phyloP scores from a whole-genome alignment of 2,797 vertebrate genomes.

The Geotrypetes seraphini region DNA sequence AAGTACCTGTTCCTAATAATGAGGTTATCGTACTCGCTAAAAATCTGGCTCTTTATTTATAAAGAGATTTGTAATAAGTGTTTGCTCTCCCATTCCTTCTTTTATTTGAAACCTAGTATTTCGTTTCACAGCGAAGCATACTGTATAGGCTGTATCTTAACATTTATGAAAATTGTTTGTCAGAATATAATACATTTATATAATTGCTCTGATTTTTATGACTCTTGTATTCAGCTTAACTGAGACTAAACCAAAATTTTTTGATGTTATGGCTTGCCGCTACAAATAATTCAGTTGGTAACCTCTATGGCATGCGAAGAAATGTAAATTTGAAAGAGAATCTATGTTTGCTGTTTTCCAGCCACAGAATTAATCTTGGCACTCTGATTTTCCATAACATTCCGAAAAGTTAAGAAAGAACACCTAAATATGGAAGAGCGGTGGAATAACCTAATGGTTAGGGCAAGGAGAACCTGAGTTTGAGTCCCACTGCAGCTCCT shows the following conservation, averaged over 20 bases:
- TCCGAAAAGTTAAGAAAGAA: slow-evolving; percentile 57
- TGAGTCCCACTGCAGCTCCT: too few relatives aligned
- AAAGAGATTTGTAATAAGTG: too few relatives aligned
- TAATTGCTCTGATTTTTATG: slow-evolving; percentile 45
- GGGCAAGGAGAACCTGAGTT: too few relatives aligned
- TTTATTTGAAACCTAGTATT: too few relatives aligned
- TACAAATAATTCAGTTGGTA: slow-evolving; percentile 56
- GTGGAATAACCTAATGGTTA: too few relatives aligned
- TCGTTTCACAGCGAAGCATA: too few relatives aligned
- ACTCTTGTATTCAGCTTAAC: slow-evolving; percentile 46
- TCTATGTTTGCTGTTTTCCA: slow-evolving; percentile 61
- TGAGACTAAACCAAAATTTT: slow-evolving; percentile 53
- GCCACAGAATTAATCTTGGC: slow-evolving; percentile 58
- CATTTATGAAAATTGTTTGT: slow-evolving; percentile 38
- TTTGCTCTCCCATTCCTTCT: too few relatives aligned
- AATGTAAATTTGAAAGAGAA: slow-evolving; percentile 68
- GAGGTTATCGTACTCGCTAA: too few relatives aligned
- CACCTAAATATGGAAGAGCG: too few relatives aligned
- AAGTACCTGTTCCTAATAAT: too few relatives aligned
- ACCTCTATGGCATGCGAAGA: slow-evolving; percentile 61
- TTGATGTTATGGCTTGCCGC: slow-evolving; percentile 49
- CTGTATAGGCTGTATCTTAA: too few relatives aligned
- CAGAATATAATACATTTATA: slow-evolving; percentile 53
- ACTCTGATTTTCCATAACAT: slow-evolving; percentile 53
- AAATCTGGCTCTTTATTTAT: too few relatives aligned